Base-by-base conservation (phyloP, 2,797 vertebrate genomes). In the Pipistrellus pipistrellus region DNA sequence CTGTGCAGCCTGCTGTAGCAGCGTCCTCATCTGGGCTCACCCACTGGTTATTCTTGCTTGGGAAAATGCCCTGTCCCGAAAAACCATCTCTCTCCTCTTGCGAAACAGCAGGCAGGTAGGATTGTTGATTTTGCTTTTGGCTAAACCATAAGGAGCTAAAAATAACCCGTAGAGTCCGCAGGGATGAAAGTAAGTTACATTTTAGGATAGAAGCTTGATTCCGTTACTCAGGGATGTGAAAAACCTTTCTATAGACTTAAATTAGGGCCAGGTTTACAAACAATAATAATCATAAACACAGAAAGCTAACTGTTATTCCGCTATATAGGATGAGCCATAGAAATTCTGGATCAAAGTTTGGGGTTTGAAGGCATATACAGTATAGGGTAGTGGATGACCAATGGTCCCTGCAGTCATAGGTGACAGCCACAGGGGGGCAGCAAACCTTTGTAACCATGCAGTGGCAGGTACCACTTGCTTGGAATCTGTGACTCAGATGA, bases 111-210 rank as follows among this genome's bases (percentile, higher is more conserved):
- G 30, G 8, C 17, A 77, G 38, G 35, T 89, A 30, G 41, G 14
- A 48, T 69, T 73, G 86, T 46, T 94, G 55, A 73, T 78, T 85
- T 82, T 89, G 30, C 69, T 91, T 75, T 66, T 71, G 32, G 25
- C n/a, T 57, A 92, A 44, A 44, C 8, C 21, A 8, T 53, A 82
- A 78, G 90, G 53, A 86, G 5, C n/a, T 73, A 69, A 85, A 93
- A 92, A 88, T 46, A 64, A 38, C 53, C 38, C 23, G 1, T 23
- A 7, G 12, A 7, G 10, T 85, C 77, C 82, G 30, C 30, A 83
- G 30, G 48, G 35, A 66, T 53, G 35, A 46, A 41, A 89, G 73
- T 69, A 44, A 76, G 8, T 55, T 75, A 66, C 83, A 76, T 72
- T 73, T 35, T 35, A 35, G 82, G 69, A n/a, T 32, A 77, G 17